Evolutionary conservation across 1,140 invertebrate genomes (phyloP).

Genomic region (Lepidurus arcticus): DNA sequence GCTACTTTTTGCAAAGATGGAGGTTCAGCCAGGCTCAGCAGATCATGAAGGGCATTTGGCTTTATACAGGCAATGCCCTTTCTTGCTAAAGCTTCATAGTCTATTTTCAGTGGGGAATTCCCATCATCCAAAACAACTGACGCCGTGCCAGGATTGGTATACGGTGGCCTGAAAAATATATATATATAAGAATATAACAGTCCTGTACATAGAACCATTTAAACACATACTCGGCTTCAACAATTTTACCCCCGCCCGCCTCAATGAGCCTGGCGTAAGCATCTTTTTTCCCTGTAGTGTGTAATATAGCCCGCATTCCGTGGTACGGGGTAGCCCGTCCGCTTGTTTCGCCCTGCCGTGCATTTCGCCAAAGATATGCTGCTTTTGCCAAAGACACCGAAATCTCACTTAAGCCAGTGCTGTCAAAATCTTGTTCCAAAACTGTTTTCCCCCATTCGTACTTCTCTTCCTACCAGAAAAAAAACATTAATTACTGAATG

Average conservation of each 20-base stretch:
- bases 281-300: slow-evolving; percentile 54
- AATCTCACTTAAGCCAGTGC: slow-evolving; percentile 46
- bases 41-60: neutral
- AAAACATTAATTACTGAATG: neutral
- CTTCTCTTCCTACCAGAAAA: slow-evolving; percentile 58
- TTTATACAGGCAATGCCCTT: slow-evolving; percentile 5
- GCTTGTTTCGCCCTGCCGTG: slow-evolving; percentile 42
- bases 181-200: neutral
- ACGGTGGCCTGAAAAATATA: neutral
- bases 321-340: slow-evolving; percentile 56
- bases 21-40: neutral
- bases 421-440: slow-evolving; percentile 46
- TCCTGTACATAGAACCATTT: neutral
- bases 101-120: neutral
- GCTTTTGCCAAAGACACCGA: slow-evolving; percentile 45
- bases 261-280: slow-evolving; percentile 62
- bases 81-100: neutral
- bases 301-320: slow-evolving; percentile 62
- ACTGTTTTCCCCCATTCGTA: slow-evolving; percentile 68
- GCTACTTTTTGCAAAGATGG: neutral
- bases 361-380: slow-evolving; percentile 59
- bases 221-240: slow-evolving; percentile 50
- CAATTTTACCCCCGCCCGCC: slow-evolving; percentile 62
- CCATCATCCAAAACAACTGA: neutral
- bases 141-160: neutral